Evolutionary conservation across 2,797 vertebrate genomes (phyloP).

Genomic region (Merluccius polli): DNA sequence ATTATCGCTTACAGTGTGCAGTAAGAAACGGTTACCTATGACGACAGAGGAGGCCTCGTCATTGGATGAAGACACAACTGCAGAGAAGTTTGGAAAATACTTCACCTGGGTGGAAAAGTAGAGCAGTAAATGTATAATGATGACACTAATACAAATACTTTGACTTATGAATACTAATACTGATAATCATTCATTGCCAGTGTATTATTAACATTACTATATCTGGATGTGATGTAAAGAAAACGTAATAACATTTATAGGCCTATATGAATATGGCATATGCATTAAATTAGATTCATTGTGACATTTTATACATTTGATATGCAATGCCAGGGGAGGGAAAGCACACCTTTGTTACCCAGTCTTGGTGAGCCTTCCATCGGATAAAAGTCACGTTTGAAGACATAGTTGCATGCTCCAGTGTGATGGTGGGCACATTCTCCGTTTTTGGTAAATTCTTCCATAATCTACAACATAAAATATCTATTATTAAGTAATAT

Average conservation of each 20-base stretch:
- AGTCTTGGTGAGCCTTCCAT: slow-evolving; percentile 77
- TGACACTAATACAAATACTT: neutral
- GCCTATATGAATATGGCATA: neutral
- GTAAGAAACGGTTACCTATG: neutral
- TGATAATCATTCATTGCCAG: neutral
- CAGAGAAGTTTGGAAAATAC: slow-evolving; percentile 4
- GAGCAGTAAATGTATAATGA: neutral
- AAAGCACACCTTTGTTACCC: slow-evolving; percentile 68
- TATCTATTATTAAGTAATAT: neutral
- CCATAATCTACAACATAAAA: slow-evolving; percentile 71
- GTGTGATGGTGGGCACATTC: slow-evolving; percentile 68
- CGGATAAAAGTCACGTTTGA: slow-evolving; percentile 66
- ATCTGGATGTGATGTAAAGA: neutral
- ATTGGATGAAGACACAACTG: neutral
- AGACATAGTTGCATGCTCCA: slow-evolving; percentile 64
- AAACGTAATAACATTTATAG: neutral
- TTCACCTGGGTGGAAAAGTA: slow-evolving; percentile 30
- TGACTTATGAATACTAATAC: neutral
- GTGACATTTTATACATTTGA: neutral
- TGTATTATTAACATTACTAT: neutral
- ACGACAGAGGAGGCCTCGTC: neutral
- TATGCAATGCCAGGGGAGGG: neutral
- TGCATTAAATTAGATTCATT: neutral
- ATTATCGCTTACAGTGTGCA: neutral
- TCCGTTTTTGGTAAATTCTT: slow-evolving; percentile 76